A percentile compares a stretch with the other conserved stretches of the same genome.
phyloP scores from a whole-genome alignment of 2,797 vertebrate species.

The Takifugu rubripes region DNA sequence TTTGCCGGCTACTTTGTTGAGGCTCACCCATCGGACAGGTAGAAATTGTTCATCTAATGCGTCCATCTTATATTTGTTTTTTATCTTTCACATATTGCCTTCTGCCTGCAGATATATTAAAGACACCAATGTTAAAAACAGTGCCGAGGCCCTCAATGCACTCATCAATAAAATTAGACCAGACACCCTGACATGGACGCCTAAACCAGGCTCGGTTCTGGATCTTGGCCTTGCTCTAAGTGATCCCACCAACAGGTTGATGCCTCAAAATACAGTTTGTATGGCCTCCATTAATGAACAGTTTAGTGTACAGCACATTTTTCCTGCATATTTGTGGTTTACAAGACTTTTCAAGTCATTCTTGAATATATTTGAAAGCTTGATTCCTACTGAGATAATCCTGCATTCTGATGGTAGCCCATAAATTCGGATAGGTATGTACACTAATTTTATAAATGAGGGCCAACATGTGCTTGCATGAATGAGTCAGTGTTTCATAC shows the following conservation, averaged over 20 bases:
- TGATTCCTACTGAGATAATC: too few species aligned
- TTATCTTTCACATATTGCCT: too few species aligned
- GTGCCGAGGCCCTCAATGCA: slow-evolving; percentile 68
- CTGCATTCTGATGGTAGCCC: too few species aligned
- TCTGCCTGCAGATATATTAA: slow-evolving; percentile 72
- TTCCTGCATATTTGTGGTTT: too few species aligned
- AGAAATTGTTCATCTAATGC: slow-evolving; percentile 3
- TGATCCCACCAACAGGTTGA: slow-evolving; percentile 63
- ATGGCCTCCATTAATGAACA: background rate
- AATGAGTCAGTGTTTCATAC: too few species aligned
- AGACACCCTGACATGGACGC: slow-evolving; percentile 74
- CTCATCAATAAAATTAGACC: slow-evolving; percentile 62
- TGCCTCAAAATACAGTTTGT: slow-evolving; percentile 10
- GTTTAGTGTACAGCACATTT: too few species aligned
- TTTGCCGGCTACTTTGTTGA: slow-evolving; percentile 83
- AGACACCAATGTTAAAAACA: slow-evolving; percentile 78
- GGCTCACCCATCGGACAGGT: slow-evolving; percentile 82
- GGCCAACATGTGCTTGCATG: background rate
- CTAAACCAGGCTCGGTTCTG: slow-evolving; percentile 71
- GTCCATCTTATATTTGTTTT: background rate
- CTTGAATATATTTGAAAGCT: too few species aligned
- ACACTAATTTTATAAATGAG: too few species aligned
- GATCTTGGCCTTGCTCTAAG: slow-evolving; percentile 73
- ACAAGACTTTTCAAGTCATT: too few species aligned
- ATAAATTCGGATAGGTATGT: too few species aligned